These are phyloP conservation scores for Paedocypris micromegethes DNA, from an alignment of 2,797 vertebrate species.

Conservation along the genomic window DNA sequence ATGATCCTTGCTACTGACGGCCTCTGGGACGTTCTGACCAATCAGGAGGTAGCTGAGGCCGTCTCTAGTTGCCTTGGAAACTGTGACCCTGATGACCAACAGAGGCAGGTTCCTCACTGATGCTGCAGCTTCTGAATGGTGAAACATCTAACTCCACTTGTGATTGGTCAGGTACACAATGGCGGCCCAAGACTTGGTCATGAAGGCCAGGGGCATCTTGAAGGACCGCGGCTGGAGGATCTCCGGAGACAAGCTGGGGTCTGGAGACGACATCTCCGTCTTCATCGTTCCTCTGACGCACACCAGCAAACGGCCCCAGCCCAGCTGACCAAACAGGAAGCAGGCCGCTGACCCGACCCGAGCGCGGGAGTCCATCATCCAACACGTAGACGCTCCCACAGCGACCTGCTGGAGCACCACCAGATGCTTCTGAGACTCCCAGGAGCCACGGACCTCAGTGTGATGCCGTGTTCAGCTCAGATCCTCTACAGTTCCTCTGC, in stretches of 20 bases:
- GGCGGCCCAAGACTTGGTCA: constrained; percentile 94
- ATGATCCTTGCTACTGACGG: constrained; percentile 92
- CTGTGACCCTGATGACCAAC: constrained; percentile 92
- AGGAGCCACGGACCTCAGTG: too few relatives aligned
- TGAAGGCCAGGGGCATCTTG: constrained; percentile 88
- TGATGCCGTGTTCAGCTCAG: constrained; percentile 1
- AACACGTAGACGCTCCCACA: not conserved
- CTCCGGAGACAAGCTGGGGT: constrained; percentile 87
- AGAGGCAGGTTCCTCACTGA: constrained; percentile 73
- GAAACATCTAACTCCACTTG: not conserved
- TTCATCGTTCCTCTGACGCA: constrained; percentile 91
- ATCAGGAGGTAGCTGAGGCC: constrained; percentile 90
- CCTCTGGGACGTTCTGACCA: constrained; percentile 95
- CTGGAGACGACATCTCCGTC: constrained; percentile 96
- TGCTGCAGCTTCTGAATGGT: constrained; percentile 13
- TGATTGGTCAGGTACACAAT: constrained; percentile 81
- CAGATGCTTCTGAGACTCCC: constrained; percentile 11
- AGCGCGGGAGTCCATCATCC: not conserved
- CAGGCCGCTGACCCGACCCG: not conserved
- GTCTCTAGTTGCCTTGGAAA: constrained; percentile 90
- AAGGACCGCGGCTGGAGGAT: constrained; percentile 97
- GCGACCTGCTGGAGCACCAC: constrained; percentile 21
- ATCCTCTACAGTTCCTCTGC: constrained; percentile 26
- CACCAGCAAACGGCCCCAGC: constrained; percentile 77
- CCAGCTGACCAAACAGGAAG: constrained; percentile 37